Conservation (phyloP, 2,113 vertebrate genomes). For the Zosterops borbonicus region DNA sequence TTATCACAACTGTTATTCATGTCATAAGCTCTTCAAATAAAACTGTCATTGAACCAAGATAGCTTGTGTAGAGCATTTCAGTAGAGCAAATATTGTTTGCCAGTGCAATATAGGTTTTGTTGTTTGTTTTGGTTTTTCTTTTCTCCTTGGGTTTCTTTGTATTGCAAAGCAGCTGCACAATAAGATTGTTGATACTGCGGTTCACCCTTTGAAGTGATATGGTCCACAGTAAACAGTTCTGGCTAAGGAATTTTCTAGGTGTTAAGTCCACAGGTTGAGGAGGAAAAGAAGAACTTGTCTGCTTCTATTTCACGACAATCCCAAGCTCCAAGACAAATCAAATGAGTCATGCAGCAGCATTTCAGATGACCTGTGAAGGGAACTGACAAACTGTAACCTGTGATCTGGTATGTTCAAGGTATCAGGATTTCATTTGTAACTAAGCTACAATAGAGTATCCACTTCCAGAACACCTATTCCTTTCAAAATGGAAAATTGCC, state of each 20-base stretch:
- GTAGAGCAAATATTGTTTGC: background rate
- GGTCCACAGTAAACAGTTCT: background rate
- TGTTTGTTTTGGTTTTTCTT: background rate
- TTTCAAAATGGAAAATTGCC: background rate
- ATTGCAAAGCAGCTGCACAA: slow-evolving; percentile 20
- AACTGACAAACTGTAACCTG: background rate
- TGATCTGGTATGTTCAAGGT: background rate
- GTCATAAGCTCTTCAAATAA: background rate
- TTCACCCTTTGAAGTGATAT: slow-evolving; percentile 24
- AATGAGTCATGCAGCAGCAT: background rate
- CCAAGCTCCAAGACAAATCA: background rate
- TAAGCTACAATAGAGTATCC: background rate
- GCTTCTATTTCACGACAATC: background rate
- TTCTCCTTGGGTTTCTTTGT: background rate
- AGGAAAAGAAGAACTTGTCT: background rate
- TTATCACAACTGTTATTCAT: background rate
- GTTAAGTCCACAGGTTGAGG: background rate
- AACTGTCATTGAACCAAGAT: background rate
- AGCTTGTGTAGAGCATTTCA: background rate
- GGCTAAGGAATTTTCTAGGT: slow-evolving; percentile 4
- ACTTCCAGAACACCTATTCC: background rate
- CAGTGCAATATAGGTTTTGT: background rate
- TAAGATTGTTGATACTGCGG: slow-evolving; percentile 2
- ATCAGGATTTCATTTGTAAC: background rate
- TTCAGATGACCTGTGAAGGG: background rate